phyloP scores from a whole-genome alignment of 2,797 vertebrate genomes.

The Sciaenops ocellatus region DNA sequence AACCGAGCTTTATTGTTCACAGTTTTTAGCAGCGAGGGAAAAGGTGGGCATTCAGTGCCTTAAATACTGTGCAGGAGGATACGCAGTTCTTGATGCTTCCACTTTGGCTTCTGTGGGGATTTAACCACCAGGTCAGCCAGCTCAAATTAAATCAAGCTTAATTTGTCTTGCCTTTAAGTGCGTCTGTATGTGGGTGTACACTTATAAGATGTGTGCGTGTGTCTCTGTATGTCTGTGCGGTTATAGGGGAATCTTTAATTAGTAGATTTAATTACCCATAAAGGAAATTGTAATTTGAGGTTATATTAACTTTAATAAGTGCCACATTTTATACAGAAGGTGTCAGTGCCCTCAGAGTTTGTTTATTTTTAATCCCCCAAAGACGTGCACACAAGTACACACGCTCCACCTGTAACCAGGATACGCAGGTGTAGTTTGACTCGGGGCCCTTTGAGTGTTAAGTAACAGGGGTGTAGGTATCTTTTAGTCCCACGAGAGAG shows the following conservation, averaged over 20 bases:
- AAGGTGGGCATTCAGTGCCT: conserved; percentile 32
- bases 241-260: conserved; percentile 44
- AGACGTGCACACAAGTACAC: conserved; percentile 27
- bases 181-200: conserved; percentile 24
- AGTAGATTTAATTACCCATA: conserved; percentile 60
- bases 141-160: conserved; percentile 69
- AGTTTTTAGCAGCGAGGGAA: conserved; percentile 5
- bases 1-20: conserved; percentile 22
- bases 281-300: conserved; percentile 53
- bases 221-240: conserved; percentile 9
- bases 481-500: conserved; percentile 57
- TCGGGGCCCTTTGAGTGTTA: conserved; percentile 71
- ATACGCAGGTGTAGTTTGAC: conserved; percentile 60
- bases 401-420: conserved; percentile 55
- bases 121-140: conserved; percentile 53
- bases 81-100: conserved; percentile 22
- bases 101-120: conserved; percentile 54
- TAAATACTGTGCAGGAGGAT: conserved; percentile 47
- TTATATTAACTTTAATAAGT: conserved; percentile 54
- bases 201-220: conserved; percentile 9
- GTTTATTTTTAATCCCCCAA: conserved; percentile 26
- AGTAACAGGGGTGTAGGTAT: conserved; percentile 73
- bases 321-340: conserved; percentile 4
- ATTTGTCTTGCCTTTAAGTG: conserved; percentile 54
- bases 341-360: background rate